Conservation (phyloP, 2,797 vertebrate species). For the Enteromius thamalakanensis region DNA sequence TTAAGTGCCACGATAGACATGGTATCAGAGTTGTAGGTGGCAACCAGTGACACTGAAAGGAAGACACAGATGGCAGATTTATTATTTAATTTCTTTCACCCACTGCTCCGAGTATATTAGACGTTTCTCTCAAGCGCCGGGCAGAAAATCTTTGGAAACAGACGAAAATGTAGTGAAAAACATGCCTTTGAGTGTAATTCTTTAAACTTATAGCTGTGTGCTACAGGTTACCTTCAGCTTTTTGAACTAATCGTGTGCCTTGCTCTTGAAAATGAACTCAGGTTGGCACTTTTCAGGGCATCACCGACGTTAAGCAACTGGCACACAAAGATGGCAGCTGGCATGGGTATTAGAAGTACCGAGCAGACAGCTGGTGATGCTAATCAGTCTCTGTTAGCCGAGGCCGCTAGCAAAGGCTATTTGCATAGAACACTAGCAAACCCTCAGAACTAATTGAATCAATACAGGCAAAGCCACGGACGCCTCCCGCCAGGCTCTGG, state of each 20-base stretch:
- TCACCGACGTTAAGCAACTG: conserved; percentile 40
- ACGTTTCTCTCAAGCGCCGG: background rate
- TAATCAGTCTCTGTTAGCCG: conserved; percentile 51
- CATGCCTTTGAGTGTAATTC: background rate
- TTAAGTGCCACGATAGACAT: conserved; percentile 21
- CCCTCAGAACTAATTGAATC: conserved; percentile 62
- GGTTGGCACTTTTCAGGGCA: conserved; percentile 17
- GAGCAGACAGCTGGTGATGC: conserved; percentile 54
- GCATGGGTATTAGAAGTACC: conserved; percentile 47
- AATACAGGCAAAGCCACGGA: conserved; percentile 51
- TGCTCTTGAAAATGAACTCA: conserved; percentile 15
- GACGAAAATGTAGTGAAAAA: background rate
- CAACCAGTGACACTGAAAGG: conserved; percentile 48
- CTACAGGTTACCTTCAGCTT: background rate
- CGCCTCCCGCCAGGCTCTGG: conserved; percentile 46
- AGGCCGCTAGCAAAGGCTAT: conserved; percentile 37
- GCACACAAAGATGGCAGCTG: conserved; percentile 50
- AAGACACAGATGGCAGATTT: conserved; percentile 41
- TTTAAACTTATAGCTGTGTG: background rate
- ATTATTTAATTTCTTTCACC: conserved; percentile 31
- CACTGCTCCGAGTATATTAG: background rate
- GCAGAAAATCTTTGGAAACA: background rate
- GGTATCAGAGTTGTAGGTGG: conserved; percentile 43
- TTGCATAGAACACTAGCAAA: conserved; percentile 49
- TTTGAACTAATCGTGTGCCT: conserved; percentile 7